Evolutionary conservation across 92 coral and sea anemone genomes (phyloP), one percentile per base, ranked within the genome.

Genomic region (Epizoanthus scotinus): DNA sequence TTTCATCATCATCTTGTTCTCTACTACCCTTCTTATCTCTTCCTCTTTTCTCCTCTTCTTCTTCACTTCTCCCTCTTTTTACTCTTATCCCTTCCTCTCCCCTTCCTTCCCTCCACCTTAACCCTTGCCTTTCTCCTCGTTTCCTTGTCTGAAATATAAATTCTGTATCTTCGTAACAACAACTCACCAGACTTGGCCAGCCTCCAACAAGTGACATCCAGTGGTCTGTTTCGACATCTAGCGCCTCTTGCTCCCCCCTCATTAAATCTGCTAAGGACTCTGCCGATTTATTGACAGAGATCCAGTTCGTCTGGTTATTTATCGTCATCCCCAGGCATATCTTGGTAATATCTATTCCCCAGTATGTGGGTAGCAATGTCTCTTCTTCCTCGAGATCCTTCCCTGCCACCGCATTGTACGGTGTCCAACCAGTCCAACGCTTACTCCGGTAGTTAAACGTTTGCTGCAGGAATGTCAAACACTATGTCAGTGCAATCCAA

Each of bases 241-340:
- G n/a, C 73, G 31, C 54, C 28, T 24, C 44, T n/a, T 38, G 52
- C 2, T 68, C 5, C 6, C 29, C 54, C 55, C 17, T 40, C 25
- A 68, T 6, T 15, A 68, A 13, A 20, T 68, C 28, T 18, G 73
- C 40, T 27, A 68, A 6, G 9, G 73, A 68, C 7, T 36, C 20
- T 6, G 73, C 73, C 0, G 73, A 36, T 38, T n/a, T n/a, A 6
- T 68, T 68, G 21, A 68, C 24, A 22, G 73, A 68, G 53, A 68
- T n/a, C 73, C 73, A 68, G 73, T 68, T 68, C 22, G 73, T 68
- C 25, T 10, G 21, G 73, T 68, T 68, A 55, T 68, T 17, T 68
- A 42, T 19, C 27, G 20, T 40, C 73, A 68, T 68, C 36, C 73
- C 73, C 25, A 68, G 31, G 19, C 73, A 68, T n/a, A 68, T 40